Evolutionary conservation across 2,113 vertebrate species (phyloP).

Genomic region (Lucifuga dentata): DNA sequence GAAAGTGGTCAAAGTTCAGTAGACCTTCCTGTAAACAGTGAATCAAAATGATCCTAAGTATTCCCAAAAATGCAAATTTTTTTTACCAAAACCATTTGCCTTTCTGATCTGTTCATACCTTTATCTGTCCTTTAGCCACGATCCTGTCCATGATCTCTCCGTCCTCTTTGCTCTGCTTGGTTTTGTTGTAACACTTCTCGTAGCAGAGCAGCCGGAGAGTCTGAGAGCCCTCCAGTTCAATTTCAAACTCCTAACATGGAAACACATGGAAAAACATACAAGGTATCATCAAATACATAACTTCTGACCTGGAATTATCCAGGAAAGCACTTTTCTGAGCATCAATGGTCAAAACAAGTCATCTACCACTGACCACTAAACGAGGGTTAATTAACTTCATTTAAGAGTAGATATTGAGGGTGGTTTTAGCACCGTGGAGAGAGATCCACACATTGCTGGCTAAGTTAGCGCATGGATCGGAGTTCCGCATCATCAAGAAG

Average conservation of each 20-base stretch:
- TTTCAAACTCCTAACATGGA: conserved; percentile 92
- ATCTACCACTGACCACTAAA: no score
- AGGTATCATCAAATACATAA: background rate
- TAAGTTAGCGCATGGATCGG: no score
- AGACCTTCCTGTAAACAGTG: no score
- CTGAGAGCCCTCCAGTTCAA: conserved; percentile 95
- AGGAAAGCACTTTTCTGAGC: background rate
- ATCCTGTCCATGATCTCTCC: conserved; percentile 89
- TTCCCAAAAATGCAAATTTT: no score
- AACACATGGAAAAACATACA: conserved; percentile 11
- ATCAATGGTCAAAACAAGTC: no score
- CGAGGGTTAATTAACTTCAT: no score
- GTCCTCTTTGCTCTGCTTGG: conserved; percentile 88
- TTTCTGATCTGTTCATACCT: conserved; percentile 77
- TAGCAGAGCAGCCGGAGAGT: conserved; percentile 93
- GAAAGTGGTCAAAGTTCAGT: no score
- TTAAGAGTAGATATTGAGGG: background rate
- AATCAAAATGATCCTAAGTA: no score
- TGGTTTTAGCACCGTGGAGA: no score
- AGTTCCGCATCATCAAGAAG: no score
- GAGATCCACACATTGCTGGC: no score
- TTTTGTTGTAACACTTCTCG: conserved; percentile 91
- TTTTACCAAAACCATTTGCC: no score
- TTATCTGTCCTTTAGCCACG: conserved; percentile 92
- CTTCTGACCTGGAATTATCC: background rate